Evolutionary conservation across 1,140 invertebrate genomes (phyloP).

Genomic region (Chelonus insularis): DNA sequence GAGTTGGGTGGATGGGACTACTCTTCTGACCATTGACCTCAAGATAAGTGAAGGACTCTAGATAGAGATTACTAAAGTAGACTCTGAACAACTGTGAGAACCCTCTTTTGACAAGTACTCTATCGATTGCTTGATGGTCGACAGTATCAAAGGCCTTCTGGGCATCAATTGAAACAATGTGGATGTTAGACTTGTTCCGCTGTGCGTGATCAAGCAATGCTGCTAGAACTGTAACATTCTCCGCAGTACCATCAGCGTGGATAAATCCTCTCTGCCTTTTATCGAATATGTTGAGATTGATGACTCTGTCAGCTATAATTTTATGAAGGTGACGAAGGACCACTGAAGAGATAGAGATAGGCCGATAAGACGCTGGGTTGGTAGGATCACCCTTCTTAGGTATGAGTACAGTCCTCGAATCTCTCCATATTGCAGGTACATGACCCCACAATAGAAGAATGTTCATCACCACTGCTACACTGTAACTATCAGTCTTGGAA

Average conservation of each 20-base stretch:
- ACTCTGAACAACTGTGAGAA: too few relatives aligned
- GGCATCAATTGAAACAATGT: conserved; percentile 26
- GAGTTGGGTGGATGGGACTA: not conserved
- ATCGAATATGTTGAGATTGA: not conserved
- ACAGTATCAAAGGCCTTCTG: conserved; percentile 52
- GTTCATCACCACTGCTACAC: conserved; percentile 12
- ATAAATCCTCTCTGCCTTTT: conserved; percentile 20
- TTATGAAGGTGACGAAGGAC: conserved; percentile 20
- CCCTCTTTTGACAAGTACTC: too few relatives aligned
- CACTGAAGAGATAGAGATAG: conserved; percentile 27
- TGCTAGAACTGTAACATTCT: conserved; percentile 5
- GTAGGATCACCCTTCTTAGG: conserved; percentile 15
- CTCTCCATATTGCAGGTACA: conserved; percentile 4
- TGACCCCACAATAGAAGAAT: not conserved
- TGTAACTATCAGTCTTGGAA: not conserved
- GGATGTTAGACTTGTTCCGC: not conserved
- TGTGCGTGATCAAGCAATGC: not conserved
- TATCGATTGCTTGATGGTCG: too few relatives aligned
- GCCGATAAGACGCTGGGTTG: conserved; percentile 18
- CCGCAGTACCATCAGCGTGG: conserved; percentile 6
- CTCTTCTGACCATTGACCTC: not conserved
- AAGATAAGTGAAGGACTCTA: not conserved
- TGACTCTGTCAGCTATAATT: conserved; percentile 14
- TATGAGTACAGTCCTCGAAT: conserved; percentile 23
- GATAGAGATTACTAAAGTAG: not conserved